A percentile compares a stretch with the other conserved stretches of the same genome.
Evolutionary conservation across 2,888 invertebrate genomes (phyloP).

Genomic region (Drosophila ezoana): DNA sequence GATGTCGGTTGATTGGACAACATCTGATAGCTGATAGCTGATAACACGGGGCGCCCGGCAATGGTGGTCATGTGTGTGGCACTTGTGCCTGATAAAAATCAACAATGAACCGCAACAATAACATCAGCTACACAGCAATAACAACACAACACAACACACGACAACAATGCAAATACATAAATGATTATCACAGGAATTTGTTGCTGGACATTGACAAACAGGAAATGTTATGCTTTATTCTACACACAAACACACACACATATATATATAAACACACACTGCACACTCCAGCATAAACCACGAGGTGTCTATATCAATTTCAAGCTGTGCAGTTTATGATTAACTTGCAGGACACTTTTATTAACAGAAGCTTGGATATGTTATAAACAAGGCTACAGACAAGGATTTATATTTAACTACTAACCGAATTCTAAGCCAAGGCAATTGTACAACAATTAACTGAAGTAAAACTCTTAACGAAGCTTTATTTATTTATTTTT

Average conservation of each 20-base stretch:
- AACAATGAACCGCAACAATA: slow-evolving; percentile 56
- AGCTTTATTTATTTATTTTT: no score
- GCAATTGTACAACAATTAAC: no score
- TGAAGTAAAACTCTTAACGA: no score
- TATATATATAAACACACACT: no score
- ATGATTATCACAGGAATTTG: slow-evolving; percentile 45
- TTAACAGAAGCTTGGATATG: neutral
- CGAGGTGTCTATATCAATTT: slow-evolving; percentile 24
- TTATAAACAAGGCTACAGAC: neutral
- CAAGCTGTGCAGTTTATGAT: neutral
- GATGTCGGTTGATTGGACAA: slow-evolving; percentile 26
- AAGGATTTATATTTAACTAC: no score
- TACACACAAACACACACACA: neutral
- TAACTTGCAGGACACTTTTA: neutral
- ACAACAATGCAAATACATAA: slow-evolving; percentile 56
- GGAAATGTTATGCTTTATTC: slow-evolving; percentile 18
- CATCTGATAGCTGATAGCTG: slow-evolving; percentile 46
- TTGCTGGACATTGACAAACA: slow-evolving; percentile 21
- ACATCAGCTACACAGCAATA: slow-evolving; percentile 42
- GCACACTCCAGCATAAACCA: slow-evolving; percentile 6
- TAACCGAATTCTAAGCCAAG: no score
- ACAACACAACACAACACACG: slow-evolving; percentile 34
- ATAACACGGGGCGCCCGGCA: slow-evolving; percentile 5
- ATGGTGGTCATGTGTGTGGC: slow-evolving; percentile 21
- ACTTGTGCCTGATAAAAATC: slow-evolving; percentile 58